These are phyloP conservation scores for Tigriopus californicus DNA, from an alignment of 2,888 invertebrate species.

Conservation along the genomic window DNA sequence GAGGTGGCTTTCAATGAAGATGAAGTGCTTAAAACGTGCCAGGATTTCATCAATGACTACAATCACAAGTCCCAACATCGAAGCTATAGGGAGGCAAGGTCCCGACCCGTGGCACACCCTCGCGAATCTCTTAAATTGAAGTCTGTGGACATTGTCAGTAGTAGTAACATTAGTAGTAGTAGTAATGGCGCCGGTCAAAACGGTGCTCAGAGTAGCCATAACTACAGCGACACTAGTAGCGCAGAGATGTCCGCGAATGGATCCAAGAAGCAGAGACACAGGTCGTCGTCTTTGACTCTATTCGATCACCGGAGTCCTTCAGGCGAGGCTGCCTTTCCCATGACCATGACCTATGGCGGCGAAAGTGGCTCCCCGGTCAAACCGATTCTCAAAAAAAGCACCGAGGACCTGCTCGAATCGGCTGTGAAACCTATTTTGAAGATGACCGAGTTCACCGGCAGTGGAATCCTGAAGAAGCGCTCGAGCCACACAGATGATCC, in stretches of 20 bases:
- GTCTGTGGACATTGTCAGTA: background rate
- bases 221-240: too few species aligned
- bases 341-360: background rate
- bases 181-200: background rate
- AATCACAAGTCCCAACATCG: background rate
- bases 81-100: background rate
- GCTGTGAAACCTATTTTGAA: background rate
- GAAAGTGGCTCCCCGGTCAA: background rate
- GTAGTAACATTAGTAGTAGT: background rate
- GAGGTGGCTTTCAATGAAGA: slow-evolving; percentile 8
- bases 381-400: slow-evolving; percentile 14
- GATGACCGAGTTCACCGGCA: background rate
- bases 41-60: slow-evolving; percentile 8
- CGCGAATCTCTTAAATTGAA: background rate
- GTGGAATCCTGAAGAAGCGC: background rate
- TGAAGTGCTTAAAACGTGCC: slow-evolving; percentile 5
- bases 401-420: slow-evolving; percentile 9
- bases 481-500: background rate
- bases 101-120: background rate
- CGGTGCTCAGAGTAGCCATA: too few species aligned
- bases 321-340: background rate
- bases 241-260: background rate
- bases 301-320: slow-evolving; percentile 1
- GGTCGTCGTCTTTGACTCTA: slow-evolving; percentile 9
- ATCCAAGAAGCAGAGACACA: background rate